Conservation (phyloP, 64 coral and sea anemone species). For the Montipora capricornis region DNA sequence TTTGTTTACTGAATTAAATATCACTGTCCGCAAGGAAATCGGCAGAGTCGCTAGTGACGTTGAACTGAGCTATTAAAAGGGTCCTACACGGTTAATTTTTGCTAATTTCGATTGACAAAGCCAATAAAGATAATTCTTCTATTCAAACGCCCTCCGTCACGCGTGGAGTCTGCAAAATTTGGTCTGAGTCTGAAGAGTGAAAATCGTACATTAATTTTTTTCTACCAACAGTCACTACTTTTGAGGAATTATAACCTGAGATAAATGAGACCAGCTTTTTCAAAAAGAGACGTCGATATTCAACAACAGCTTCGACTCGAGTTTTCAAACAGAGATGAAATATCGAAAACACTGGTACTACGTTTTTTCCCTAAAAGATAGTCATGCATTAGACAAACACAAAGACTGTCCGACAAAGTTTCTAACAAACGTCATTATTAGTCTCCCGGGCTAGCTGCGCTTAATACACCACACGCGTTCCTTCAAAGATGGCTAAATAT, state of each 20-base stretch:
- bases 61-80: not conserved
- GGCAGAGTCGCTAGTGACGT: not conserved
- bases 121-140: not conserved
- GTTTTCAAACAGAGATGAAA: not conserved
- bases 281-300: too few species aligned
- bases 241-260: too few species aligned
- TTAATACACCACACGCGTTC: not conserved
- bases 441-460: too few species aligned
- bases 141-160: not conserved
- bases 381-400: too few species aligned
- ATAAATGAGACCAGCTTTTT: too few species aligned
- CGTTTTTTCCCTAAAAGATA: too few species aligned
- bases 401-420: not conserved
- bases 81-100: not conserved
- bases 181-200: too few species aligned
- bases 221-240: too few species aligned
- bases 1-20: slow-evolving; percentile 27
- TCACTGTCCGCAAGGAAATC: slow-evolving; percentile 22
- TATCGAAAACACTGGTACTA: not conserved
- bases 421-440: not conserved
- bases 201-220: too few species aligned
- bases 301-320: not conserved
- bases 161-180: not conserved
- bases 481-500: not conserved
- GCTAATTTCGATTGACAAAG: not conserved